phyloP scores from a whole-genome alignment of 2,113 vertebrate species.

The Pitta sordida region DNA sequence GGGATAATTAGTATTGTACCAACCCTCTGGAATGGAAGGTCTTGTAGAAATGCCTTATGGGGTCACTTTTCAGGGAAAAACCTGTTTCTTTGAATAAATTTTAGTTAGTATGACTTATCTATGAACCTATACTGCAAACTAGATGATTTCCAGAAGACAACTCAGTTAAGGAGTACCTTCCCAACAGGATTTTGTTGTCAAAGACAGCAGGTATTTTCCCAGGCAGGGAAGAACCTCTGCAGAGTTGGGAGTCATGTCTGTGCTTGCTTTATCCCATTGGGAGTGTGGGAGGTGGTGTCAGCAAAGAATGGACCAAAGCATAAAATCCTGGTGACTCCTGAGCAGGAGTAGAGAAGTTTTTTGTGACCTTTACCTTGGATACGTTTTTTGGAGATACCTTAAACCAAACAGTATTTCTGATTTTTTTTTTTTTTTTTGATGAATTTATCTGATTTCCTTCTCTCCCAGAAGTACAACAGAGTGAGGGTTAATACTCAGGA shows the following conservation, averaged over 20 bases:
- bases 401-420: not conserved
- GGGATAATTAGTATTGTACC: not conserved
- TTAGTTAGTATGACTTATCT: not conserved
- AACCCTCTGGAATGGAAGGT: not conserved
- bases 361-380: not conserved
- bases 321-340: not conserved
- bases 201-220: not conserved
- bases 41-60: not conserved
- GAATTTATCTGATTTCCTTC: not conserved
- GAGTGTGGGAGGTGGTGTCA: not conserved
- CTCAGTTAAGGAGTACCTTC: not conserved
- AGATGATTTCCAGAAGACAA: not conserved
- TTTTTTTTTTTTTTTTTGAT: not conserved
- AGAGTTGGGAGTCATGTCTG: not conserved
- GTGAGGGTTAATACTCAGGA: not conserved
- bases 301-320: not conserved
- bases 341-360: not conserved
- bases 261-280: not conserved
- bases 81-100: not conserved
- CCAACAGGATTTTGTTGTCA: not conserved
- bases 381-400: not conserved
- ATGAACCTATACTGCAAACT: not conserved
- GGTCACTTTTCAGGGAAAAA: not conserved
- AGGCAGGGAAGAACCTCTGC: not conserved
- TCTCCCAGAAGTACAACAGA: not conserved